These are phyloP conservation scores for Dromiciops gliroides DNA, from an alignment of 2,113 vertebrate species.

Conservation along the genomic window DNA sequence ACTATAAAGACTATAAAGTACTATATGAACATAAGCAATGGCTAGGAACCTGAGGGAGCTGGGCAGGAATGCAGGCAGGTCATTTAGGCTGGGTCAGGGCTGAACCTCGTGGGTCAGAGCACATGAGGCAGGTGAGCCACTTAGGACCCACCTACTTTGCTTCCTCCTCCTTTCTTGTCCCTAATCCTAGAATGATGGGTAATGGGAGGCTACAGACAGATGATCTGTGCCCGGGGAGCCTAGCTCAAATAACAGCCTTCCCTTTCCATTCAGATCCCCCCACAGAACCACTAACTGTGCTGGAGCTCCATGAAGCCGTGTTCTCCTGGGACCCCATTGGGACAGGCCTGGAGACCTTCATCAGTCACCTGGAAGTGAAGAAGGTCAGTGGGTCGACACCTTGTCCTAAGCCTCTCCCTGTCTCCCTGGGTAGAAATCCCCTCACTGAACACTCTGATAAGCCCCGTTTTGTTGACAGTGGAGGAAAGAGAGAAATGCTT, in stretches of 20 bases:
- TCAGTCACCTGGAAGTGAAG: slow-evolving; percentile 86
- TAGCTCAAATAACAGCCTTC: not conserved
- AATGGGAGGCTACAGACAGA: not conserved
- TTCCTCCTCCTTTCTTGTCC: not conserved
- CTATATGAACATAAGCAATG: not conserved
- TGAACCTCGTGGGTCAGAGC: not conserved
- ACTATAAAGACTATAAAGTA: not conserved
- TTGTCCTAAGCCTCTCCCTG: not conserved
- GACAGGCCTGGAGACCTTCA: slow-evolving; percentile 83
- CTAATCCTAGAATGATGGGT: not conserved
- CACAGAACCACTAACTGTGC: slow-evolving; percentile 61
- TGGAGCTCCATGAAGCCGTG: slow-evolving; percentile 86
- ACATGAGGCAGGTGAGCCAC: not conserved
- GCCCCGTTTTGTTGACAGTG: not conserved
- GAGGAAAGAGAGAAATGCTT: not conserved
- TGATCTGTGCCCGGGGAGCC: not conserved
- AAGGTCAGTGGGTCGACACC: slow-evolving; percentile 83
- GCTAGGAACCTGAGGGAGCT: not conserved
- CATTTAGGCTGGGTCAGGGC: no score
- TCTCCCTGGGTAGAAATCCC: not conserved
- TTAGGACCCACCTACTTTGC: no score
- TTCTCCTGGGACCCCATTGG: slow-evolving; percentile 89
- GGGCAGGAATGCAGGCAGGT: not conserved
- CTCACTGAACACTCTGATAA: not conserved
- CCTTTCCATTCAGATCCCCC: slow-evolving; percentile 77